Percentiles rank a stretch among this genome's conserved stretches.
phyloP scores from a whole-genome alignment of 2,888 invertebrate genomes.

The Himalopsyche japonica region DNA sequence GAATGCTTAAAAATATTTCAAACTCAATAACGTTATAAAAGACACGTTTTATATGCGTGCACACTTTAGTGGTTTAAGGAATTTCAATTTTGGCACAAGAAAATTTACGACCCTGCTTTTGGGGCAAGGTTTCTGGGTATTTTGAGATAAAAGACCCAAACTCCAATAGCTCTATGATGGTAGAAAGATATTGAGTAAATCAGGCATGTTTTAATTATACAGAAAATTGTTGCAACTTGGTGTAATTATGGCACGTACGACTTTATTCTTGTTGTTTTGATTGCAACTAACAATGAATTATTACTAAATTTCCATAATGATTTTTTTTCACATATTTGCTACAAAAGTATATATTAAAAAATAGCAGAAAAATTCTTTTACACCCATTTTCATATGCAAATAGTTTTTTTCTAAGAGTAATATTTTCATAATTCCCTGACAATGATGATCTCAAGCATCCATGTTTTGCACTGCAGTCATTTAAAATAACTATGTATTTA shows the following conservation, averaged over 20 bases:
- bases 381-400: too few species aligned
- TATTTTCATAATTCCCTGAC: too few species aligned
- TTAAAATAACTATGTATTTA: too few species aligned
- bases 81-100: conserved; percentile 21
- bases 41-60: not conserved
- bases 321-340: too few species aligned
- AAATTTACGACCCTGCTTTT: conserved; percentile 21
- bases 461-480: too few species aligned
- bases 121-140: not conserved
- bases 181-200: not conserved
- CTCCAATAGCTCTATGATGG: not conserved
- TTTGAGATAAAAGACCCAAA: conserved; percentile 4
- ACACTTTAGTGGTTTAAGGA: conserved; percentile 2
- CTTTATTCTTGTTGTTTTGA: not conserved
- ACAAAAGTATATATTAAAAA: too few species aligned
- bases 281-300: not conserved
- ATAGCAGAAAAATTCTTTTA: too few species aligned
- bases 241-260: not conserved
- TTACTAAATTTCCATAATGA: too few species aligned
- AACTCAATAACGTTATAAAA: not conserved
- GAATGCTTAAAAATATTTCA: not conserved
- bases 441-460: too few species aligned
- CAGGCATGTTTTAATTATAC: not conserved
- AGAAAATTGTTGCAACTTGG: not conserved
- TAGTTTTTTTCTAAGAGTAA: too few species aligned